A percentile compares a stretch with the other conserved stretches of the same genome.
These are phyloP conservation scores for Boulengeromyrus knoepffleri DNA, from an alignment of 2,113 vertebrate genomes.

Conservation along the genomic window DNA sequence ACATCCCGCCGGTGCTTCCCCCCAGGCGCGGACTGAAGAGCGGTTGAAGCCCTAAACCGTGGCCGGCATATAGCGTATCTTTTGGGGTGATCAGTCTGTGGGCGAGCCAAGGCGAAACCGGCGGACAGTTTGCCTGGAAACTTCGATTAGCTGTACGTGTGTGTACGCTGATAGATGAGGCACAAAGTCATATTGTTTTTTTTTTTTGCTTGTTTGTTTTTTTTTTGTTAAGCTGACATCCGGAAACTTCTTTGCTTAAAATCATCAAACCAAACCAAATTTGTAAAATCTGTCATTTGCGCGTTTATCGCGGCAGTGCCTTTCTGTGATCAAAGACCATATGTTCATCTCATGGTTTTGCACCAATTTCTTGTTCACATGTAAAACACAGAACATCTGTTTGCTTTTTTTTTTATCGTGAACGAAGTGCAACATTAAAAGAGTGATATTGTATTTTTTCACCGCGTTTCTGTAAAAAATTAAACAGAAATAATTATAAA, in stretches of 20 bases:
- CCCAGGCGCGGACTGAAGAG: neutral
- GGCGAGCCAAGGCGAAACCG: neutral
- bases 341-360: neutral
- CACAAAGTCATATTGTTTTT: neutral
- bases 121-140: neutral
- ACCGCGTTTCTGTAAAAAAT: neutral
- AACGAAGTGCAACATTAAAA: neutral
- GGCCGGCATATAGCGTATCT: neutral
- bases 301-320: neutral
- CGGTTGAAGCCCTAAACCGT: neutral
- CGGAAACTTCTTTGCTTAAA: neutral
- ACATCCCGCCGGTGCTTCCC: neutral
- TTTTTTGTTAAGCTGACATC: neutral
- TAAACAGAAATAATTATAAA: neutral
- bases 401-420: neutral
- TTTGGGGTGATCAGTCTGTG: neutral
- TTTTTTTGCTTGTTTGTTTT: neutral
- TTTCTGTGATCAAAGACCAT: neutral
- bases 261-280: neutral
- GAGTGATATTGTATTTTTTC: neutral
- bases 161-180: neutral
- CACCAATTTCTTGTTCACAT: neutral
- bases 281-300: neutral
- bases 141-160: neutral
- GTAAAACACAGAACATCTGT: neutral